phyloP scores from a whole-genome alignment of 2,113 vertebrate species.

The Myxocyprinus asiaticus region DNA sequence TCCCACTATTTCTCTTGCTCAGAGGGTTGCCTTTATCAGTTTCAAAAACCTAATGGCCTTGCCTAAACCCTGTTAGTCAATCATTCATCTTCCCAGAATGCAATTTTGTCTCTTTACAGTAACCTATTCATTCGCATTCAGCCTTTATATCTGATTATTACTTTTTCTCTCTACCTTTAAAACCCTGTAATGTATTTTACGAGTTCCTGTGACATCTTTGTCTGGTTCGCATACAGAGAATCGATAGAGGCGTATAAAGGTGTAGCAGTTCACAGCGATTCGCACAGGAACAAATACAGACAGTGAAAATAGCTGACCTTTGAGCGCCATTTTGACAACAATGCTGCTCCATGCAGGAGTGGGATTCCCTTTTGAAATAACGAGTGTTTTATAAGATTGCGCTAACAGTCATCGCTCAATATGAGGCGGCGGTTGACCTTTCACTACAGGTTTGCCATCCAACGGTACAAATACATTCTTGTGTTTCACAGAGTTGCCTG shows the following conservation, averaged over 20 bases:
- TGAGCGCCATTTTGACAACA: slow-evolving; percentile 39
- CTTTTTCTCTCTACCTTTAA: background rate
- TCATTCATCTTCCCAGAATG: slow-evolving; percentile 1
- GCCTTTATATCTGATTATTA: slow-evolving; percentile 18
- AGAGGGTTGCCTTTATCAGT: background rate
- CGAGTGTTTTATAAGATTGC: slow-evolving; percentile 52
- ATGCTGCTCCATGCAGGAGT: slow-evolving; percentile 32
- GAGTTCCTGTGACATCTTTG: slow-evolving; percentile 25
- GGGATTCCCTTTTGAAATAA: slow-evolving; percentile 48
- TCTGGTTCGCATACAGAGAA: slow-evolving; percentile 1
- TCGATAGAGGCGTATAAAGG: slow-evolving; percentile 19
- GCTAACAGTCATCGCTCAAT: slow-evolving; percentile 45
- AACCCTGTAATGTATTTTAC: slow-evolving; percentile 15
- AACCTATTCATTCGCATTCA: slow-evolving; percentile 1
- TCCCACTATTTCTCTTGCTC: background rate
- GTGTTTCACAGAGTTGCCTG: slow-evolving; percentile 36
- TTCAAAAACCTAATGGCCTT: background rate
- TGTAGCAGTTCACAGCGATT: slow-evolving; percentile 8
- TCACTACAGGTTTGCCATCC: slow-evolving; percentile 27
- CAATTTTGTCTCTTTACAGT: slow-evolving; percentile 3
- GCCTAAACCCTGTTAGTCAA: background rate
- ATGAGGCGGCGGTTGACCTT: slow-evolving; percentile 51
- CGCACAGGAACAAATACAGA: slow-evolving; percentile 18
- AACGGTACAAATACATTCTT: slow-evolving; percentile 37
- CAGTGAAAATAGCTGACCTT: slow-evolving; percentile 23